phyloP scores from a whole-genome alignment of 2,888 invertebrate genomes.

The Merodon equestris region DNA sequence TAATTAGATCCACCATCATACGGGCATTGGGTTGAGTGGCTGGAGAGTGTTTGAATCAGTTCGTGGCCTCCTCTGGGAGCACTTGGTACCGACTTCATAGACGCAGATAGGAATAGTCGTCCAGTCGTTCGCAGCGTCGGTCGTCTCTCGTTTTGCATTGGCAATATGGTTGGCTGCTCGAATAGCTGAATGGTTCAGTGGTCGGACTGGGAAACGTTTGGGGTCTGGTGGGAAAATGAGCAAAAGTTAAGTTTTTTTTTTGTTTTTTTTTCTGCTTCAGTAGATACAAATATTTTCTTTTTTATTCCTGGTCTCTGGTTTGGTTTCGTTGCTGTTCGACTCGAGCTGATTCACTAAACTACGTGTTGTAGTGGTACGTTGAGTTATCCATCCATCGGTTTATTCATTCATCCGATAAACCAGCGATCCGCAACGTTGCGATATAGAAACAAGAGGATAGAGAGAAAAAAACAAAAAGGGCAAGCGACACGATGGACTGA shows the following conservation, averaged over 20 bases:
- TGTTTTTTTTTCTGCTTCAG: constrained; percentile 31
- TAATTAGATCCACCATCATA: constrained; percentile 13
- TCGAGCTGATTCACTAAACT: constrained; percentile 43
- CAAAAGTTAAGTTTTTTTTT: constrained; percentile 11
- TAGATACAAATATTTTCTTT: constrained; percentile 21
- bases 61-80: constrained; percentile 27
- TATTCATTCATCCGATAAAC: constrained; percentile 62
- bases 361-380: constrained; percentile 43
- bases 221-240: too few relatives aligned
- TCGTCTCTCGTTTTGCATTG: constrained; percentile 14
- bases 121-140: neutral
- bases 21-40: neutral
- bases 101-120: too few relatives aligned
- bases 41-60: constrained; percentile 5
- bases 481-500: constrained; percentile 38
- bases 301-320: neutral
- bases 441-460: constrained; percentile 6
- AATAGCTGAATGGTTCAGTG: too few relatives aligned
- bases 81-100: constrained; percentile 32
- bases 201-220: too few relatives aligned
- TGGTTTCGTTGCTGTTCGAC: neutral
- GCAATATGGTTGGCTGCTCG: neutral
- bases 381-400: constrained; percentile 46
- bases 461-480: constrained; percentile 2
- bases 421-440: constrained; percentile 62